Base-by-base conservation (phyloP, 1,140 invertebrate species). In the Drosophila teissieri region DNA sequence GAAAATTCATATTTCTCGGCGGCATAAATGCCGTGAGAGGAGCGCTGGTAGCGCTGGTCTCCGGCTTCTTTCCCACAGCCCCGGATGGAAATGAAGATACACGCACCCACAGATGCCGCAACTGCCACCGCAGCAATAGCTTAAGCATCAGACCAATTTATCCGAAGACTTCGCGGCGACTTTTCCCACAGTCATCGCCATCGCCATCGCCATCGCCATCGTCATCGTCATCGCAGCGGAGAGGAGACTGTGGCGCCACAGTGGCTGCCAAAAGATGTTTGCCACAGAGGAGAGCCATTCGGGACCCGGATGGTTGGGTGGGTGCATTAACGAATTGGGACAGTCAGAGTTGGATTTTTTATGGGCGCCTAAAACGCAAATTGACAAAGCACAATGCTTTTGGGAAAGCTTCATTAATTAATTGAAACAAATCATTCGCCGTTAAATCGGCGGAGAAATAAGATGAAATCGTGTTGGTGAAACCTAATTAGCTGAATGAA, bases 191-290 rank as follows among this genome's bases (percentile, higher is more conserved):
- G 73, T 60, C 44, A 46, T 46, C 27, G 45, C 15, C 24, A 24
- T 24, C 24, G 4, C 10, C 27, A 8, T 31, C 27, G 65, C 55
- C 40, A 46, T 44, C 19, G 40, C n/a, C 24, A 24, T 24, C 24
- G 4, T 31, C 27, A 8, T 31, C 27, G 65, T 58, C 40, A 46
- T 44, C 19, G 40, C n/a, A 58, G 11, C 44, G 53, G 5, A 34
- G 36, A 46, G 56, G 10, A 15, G 46, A 68, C 73, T 77, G 49
- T 52, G 49, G 31, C 74, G 80, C 79, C 80, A 75, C 68, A 42
- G 67, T 78, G 82, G 78, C 82, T 85, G 69, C 54, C 46, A 63
- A 46, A 81, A 85, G 63, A 72, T 86, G 79, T 81, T 80, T 68
- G 80, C 69, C 69, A 86, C 74, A 81, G 82, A 31, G 82, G 81